Base-by-base conservation (phyloP, 2,888 invertebrate genomes). In the Nematopogon swammerdamellus region DNA sequence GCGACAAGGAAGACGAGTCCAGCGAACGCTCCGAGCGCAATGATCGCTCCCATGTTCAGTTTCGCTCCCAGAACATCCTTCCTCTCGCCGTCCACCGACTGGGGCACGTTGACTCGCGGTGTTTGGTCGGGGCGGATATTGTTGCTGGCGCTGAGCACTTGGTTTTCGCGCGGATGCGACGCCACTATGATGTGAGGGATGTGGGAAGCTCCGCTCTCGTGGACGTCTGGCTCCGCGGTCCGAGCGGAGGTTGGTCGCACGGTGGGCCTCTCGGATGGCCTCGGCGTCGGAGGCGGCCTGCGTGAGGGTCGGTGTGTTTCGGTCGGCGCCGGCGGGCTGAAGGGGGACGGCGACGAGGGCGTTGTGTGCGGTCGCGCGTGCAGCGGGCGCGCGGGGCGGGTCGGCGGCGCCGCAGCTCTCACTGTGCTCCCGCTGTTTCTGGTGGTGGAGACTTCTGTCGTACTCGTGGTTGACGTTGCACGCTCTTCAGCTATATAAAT, bases 11-110 rank as follows among this genome's bases (percentile, higher is more conserved):
- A 91, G 6, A 95, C 91, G 59, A 95, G 89, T 8, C 89, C 92
- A n/a, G 93, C 95, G 65, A 95, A 94, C 8, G 92, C 92, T 2
- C 91, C 93, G 16, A 95, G 76, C 1, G 94, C 93, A 51, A 95
- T 92, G 56, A 95, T 90, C 5, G 93, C 92, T 49, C 92, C 92
- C 51, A 92, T 76, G 69, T 92, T 93, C 18, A 94, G 76, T 56
- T 88, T 86, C 1, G 91, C 90, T 19, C 85, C 82, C 55, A 82
- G 68, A 18, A 84, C 65, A 60, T 85, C 80, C 44, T 79, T 67
- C 1, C 84, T 64, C 60, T 84, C 80, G 17, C 84, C 81, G 64
- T 85, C 84, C 48, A 87, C 86, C 0, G 89, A 83, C 50, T 82
- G 77, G 0, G 88, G 87, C 1, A 87, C 70, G 59, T 87, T 86